Evolutionary conservation across 2,797 vertebrate genomes (phyloP).

Genomic region (Babyrousa celebensis): DNA sequence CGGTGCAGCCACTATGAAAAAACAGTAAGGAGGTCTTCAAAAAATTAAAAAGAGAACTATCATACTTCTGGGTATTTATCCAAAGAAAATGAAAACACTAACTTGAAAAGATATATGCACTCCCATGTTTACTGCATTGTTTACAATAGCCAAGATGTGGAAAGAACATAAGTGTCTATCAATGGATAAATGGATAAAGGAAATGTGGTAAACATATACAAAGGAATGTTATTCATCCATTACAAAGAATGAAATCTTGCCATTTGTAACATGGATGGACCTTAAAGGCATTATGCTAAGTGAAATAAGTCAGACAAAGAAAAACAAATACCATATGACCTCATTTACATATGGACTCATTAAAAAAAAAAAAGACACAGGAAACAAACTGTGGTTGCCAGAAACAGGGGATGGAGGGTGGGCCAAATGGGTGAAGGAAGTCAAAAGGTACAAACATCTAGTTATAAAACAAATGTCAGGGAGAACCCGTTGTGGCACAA

Average conservation of each 20-base stretch:
- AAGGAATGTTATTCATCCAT: not conserved
- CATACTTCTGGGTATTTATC: not conserved
- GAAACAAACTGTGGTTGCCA: not conserved
- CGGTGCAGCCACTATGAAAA: not conserved
- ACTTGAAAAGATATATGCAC: not conserved
- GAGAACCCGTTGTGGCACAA: too few relatives aligned
- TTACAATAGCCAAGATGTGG: not conserved
- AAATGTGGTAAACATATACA: not conserved
- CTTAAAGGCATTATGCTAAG: not conserved
- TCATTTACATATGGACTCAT: not conserved
- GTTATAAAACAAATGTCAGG: not conserved
- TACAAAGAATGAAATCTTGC: conserved; percentile 33
- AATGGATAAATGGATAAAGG: not conserved
- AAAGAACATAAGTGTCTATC: not conserved
- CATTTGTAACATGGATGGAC: not conserved
- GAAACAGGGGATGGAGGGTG: not conserved
- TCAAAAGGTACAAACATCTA: conserved; percentile 48
- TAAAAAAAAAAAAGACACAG: conserved; percentile 31
- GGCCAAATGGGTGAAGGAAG: not conserved
- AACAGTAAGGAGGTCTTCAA: not conserved
- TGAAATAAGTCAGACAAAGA: not conserved
- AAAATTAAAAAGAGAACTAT: conserved; percentile 8
- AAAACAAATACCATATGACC: not conserved
- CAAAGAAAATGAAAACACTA: not conserved
- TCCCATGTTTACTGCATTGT: not conserved